Conservation (phyloP, 1,140 invertebrate genomes). For the Bombus waltoni region DNA sequence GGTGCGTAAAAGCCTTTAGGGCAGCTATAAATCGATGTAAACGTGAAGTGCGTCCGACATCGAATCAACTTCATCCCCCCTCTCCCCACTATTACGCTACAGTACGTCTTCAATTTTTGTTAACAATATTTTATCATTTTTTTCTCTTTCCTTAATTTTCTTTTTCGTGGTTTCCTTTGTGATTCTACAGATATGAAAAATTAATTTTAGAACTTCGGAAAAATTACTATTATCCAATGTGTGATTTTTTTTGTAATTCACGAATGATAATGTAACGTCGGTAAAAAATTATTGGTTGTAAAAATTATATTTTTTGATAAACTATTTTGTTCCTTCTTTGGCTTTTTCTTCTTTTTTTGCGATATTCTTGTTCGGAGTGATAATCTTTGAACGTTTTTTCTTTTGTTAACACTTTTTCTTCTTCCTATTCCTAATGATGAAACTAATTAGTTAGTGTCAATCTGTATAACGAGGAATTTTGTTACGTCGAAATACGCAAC, state of each 20-base stretch:
- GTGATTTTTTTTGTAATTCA: neutral
- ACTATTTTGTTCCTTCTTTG: neutral
- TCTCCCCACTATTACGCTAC: conserved; percentile 48
- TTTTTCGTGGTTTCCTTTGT: neutral
- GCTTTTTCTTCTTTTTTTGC: neutral
- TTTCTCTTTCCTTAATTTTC: too few species aligned
- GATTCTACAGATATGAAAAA: neutral
- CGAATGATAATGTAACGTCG: neutral
- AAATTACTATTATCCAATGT: neutral
- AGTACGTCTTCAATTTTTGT: conserved; percentile 50
- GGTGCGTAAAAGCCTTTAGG: conserved; percentile 39
- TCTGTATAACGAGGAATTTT: conserved; percentile 9
- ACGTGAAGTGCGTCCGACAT: conserved; percentile 15
- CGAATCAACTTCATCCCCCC: conserved; percentile 32
- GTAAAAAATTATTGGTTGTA: neutral
- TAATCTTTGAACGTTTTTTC: neutral
- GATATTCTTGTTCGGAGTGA: neutral
- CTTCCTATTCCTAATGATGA: neutral
- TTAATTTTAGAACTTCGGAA: neutral
- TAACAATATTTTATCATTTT: conserved; percentile 13
- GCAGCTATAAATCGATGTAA: conserved; percentile 30
- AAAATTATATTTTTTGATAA: conserved; percentile 1
- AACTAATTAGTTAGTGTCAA: too few species aligned
- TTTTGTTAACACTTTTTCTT: too few species aligned
- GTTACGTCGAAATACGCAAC: conserved; percentile 7